phyloP scores from a whole-genome alignment of 2,113 vertebrate species.

The Choloepus hoffmanni region DNA sequence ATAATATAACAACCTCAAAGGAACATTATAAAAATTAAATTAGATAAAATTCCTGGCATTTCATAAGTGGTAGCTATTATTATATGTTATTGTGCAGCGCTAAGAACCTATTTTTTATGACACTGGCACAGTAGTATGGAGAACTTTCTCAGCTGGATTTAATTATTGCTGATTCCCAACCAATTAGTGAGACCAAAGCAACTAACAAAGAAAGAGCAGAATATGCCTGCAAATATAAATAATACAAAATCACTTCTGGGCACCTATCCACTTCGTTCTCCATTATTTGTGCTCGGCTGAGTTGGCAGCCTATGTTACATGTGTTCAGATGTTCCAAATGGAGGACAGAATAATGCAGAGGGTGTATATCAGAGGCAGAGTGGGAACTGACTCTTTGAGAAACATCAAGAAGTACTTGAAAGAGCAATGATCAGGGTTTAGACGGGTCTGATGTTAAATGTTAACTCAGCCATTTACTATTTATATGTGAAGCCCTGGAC shows the following conservation, averaged over 20 bases:
- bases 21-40: constrained; percentile 7
- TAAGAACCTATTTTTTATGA: background rate
- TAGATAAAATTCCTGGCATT: background rate
- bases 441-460: background rate
- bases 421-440: background rate
- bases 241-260: constrained; percentile 43
- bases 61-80: background rate
- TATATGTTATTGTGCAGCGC: background rate
- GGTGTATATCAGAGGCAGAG: background rate
- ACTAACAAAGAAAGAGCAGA: constrained; percentile 54
- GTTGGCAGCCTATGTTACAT: background rate
- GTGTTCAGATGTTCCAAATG: background rate
- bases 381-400: background rate
- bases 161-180: constrained; percentile 67
- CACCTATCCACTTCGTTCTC: background rate
- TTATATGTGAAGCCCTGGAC: background rate
- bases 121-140: constrained; percentile 19
- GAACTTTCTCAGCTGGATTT: constrained; percentile 69
- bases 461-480: background rate
- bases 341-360: background rate
- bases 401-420: background rate
- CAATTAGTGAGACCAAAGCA: constrained; percentile 64
- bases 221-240: constrained; percentile 72
- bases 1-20: background rate
- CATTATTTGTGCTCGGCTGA: background rate